A percentile compares a stretch with the other conserved stretches of the same genome.
These are phyloP conservation scores for Dryadula phaetusa DNA, from an alignment of 2,888 invertebrate genomes.

Conservation along the genomic window DNA sequence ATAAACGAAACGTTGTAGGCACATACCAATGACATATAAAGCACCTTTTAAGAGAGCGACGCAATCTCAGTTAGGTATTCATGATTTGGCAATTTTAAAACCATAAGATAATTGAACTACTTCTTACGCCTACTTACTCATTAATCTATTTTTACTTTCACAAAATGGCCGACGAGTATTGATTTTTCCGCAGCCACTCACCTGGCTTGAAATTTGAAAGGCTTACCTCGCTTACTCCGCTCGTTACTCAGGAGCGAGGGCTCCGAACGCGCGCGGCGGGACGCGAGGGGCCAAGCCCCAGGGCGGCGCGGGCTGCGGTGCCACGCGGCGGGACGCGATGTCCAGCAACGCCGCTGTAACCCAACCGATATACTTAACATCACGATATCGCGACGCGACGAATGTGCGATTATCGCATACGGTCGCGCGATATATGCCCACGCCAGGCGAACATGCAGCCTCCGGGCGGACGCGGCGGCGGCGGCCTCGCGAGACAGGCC, in stretches of 20 bases:
- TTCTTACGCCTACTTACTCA: conserved; percentile 32
- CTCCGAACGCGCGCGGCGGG: conserved; percentile 80
- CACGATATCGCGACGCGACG: conserved; percentile 70
- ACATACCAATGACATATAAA: conserved; percentile 2
- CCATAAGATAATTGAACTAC: conserved; percentile 11
- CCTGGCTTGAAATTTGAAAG: conserved; percentile 59
- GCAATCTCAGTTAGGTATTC: neutral
- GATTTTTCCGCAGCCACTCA: conserved; percentile 65
- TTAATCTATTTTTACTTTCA: conserved; percentile 58
- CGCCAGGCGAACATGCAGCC: conserved; percentile 77
- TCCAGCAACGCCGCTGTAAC: conserved; percentile 78
- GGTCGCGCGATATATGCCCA: conserved; percentile 69
- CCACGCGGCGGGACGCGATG: conserved; percentile 76
- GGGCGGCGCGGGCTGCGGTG: conserved; percentile 58
- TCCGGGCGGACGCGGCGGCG: conserved; percentile 75
- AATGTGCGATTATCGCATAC: conserved; percentile 57
- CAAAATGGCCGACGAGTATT: conserved; percentile 75
- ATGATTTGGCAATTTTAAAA: conserved; percentile 1
- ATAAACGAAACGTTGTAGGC: neutral
- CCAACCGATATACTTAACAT: conserved; percentile 77
- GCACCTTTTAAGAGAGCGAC: neutral
- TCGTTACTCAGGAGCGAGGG: conserved; percentile 75
- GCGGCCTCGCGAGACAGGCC: conserved; percentile 74
- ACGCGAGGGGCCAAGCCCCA: conserved; percentile 61
- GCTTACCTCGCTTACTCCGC: conserved; percentile 74